Evolutionary conservation across 2,797 vertebrate genomes (phyloP).

Genomic region (Amniataba percoides): DNA sequence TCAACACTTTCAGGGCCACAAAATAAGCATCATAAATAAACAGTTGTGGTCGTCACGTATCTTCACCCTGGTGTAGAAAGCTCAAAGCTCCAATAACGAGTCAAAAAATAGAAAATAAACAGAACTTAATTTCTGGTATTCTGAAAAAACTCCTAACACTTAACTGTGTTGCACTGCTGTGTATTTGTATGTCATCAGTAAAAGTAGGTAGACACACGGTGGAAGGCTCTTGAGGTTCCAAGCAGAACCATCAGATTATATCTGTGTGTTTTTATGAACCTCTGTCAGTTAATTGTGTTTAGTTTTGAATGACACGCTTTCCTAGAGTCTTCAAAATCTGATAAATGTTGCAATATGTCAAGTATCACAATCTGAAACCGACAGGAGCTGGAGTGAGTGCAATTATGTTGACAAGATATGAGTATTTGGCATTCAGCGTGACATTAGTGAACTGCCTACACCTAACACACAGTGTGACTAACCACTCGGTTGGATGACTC

Average conservation of each 20-base stretch:
- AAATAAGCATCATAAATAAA: too few species aligned
- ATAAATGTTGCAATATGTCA: background rate
- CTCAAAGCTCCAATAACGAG: background rate
- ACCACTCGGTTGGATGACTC: conserved; percentile 33
- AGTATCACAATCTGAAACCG: background rate
- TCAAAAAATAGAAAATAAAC: background rate
- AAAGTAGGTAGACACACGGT: background rate
- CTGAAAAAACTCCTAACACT: background rate
- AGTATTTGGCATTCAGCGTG: background rate
- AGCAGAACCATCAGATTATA: too few species aligned
- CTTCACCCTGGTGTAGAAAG: too few species aligned
- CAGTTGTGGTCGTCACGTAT: too few species aligned
- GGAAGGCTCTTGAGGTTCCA: background rate
- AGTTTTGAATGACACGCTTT: background rate
- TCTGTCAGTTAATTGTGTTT: background rate
- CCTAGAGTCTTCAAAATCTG: background rate
- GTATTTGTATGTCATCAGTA: background rate
- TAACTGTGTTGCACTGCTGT: background rate
- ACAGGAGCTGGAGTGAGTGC: background rate
- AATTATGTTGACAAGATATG: background rate
- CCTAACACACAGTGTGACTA: conserved; percentile 8
- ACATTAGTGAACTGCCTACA: conserved; percentile 3
- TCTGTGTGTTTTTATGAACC: background rate
- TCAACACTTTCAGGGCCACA: too few species aligned
- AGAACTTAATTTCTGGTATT: background rate